Conservation (phyloP, 2,797 vertebrate species). For the Pseudochaenichthys georgianus region DNA sequence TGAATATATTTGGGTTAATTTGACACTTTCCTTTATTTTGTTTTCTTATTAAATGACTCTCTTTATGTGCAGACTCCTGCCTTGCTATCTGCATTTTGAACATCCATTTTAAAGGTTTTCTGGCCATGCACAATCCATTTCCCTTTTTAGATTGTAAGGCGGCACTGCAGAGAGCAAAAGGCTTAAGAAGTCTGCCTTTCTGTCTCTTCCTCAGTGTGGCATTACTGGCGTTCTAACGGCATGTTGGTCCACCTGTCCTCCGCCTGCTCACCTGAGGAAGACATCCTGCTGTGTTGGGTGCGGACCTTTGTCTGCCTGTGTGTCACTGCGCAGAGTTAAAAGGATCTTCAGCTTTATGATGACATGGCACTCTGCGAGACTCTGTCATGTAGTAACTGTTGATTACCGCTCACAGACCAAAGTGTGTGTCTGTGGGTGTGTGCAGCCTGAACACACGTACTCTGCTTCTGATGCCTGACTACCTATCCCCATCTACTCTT, state of each 20-base stretch:
- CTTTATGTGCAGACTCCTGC: background rate
- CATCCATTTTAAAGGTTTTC: background rate
- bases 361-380: conserved; percentile 44
- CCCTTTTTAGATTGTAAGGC: background rate
- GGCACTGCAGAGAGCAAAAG: conserved; percentile 10
- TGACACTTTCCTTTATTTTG: background rate
- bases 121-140: background rate
- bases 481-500: conserved; percentile 7
- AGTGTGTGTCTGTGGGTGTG: conserved; percentile 48
- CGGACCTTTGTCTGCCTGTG: conserved; percentile 41
- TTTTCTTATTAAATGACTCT: background rate
- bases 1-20: background rate
- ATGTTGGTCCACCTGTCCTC: conserved; percentile 36
- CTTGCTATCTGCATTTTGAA: background rate
- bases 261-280: conserved; percentile 33
- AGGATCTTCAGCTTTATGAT: conserved; percentile 41
- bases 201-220: background rate
- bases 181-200: conserved; percentile 3
- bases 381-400: conserved; percentile 53
- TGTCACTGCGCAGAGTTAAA: conserved; percentile 42
- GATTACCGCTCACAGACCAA: conserved; percentile 56
- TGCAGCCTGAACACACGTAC: conserved; percentile 14
- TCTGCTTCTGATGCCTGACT: conserved; percentile 15
- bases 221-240: conserved; percentile 11
- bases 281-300: conserved; percentile 36